These are phyloP conservation scores for Drosophila nasuta DNA, from an alignment of 1,140 invertebrate species.

Conservation along the genomic window DNA sequence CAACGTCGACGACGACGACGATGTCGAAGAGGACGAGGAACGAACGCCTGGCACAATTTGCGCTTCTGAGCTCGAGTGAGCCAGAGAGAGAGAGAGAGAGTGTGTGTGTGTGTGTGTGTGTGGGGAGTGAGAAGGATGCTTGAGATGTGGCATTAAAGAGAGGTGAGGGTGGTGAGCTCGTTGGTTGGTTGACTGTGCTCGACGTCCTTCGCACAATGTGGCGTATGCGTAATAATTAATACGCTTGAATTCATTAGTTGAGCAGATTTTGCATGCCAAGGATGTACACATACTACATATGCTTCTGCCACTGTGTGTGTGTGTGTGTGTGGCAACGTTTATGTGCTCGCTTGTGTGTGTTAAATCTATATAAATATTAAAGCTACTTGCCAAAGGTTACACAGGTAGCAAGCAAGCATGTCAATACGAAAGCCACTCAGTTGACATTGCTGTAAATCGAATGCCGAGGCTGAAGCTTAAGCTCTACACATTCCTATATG, in stretches of 20 bases:
- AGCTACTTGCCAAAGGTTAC: constrained; percentile 4
- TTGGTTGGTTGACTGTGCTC: constrained; percentile 43
- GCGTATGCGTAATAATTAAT: constrained; percentile 83
- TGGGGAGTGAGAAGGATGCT: neutral
- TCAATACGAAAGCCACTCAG: neutral
- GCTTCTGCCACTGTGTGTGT: constrained; percentile 8
- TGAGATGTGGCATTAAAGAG: neutral
- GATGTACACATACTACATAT: constrained; percentile 40
- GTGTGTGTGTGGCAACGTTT: constrained; percentile 13
- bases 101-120: neutral
- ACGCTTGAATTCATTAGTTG: constrained; percentile 83
- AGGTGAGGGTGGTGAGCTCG: constrained; percentile 14
- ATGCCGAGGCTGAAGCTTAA: neutral
- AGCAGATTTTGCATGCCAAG: constrained; percentile 79
- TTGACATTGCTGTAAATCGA: neutral
- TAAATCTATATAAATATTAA: constrained; percentile 57
- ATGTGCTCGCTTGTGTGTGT: constrained; percentile 13
- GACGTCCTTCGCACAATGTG: constrained; percentile 78
- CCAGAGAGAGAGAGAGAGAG: neutral
- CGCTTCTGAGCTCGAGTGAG: constrained; percentile 44
- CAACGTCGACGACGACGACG: constrained; percentile 16
- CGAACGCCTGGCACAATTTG: constrained; percentile 75
- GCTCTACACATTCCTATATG: neutral
- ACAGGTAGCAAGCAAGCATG: neutral
- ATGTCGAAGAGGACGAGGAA: constrained; percentile 16